phyloP scores from a whole-genome alignment of 1,140 invertebrate genomes.

The Drosophila athabasca region DNA sequence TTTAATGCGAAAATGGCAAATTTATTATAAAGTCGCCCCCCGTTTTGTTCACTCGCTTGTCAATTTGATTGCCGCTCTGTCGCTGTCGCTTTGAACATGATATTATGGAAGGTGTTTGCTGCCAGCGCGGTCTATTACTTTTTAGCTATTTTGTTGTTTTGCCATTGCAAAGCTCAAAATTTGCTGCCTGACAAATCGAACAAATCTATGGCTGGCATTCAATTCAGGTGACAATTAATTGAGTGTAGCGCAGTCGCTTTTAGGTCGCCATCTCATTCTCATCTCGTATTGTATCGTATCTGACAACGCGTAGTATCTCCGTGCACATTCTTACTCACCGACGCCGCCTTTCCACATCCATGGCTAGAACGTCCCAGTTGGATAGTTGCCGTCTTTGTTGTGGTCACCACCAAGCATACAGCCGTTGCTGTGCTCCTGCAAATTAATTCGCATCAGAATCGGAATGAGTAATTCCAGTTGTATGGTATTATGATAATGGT shows the following conservation, averaged over 20 bases:
- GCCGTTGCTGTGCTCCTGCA: background rate
- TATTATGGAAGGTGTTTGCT: slow-evolving; percentile 76
- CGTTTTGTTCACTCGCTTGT: slow-evolving; percentile 75
- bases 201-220: slow-evolving; percentile 12
- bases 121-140: slow-evolving; percentile 62
- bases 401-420: slow-evolving; percentile 1
- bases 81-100: slow-evolving; percentile 69
- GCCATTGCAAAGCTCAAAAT: slow-evolving; percentile 11
- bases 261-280: slow-evolving; percentile 13
- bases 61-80: slow-evolving; percentile 69
- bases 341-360: slow-evolving; percentile 73
- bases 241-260: slow-evolving; percentile 42
- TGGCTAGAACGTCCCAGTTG: slow-evolving; percentile 21
- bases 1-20: slow-evolving; percentile 82
- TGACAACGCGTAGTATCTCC: background rate
- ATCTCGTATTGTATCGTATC: background rate
- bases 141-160: slow-evolving; percentile 27
- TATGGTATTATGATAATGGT: background rate
- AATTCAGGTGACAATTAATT: slow-evolving; percentile 49
- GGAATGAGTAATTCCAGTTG: slow-evolving; percentile 3
- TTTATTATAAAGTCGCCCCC: slow-evolving; percentile 72
- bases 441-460: background rate
- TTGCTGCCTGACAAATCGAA: slow-evolving; percentile 11
- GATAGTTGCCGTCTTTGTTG: slow-evolving; percentile 1
- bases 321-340: slow-evolving; percentile 54